Conservation (phyloP, 2,797 vertebrate species). For the Aythya fuligula region DNA sequence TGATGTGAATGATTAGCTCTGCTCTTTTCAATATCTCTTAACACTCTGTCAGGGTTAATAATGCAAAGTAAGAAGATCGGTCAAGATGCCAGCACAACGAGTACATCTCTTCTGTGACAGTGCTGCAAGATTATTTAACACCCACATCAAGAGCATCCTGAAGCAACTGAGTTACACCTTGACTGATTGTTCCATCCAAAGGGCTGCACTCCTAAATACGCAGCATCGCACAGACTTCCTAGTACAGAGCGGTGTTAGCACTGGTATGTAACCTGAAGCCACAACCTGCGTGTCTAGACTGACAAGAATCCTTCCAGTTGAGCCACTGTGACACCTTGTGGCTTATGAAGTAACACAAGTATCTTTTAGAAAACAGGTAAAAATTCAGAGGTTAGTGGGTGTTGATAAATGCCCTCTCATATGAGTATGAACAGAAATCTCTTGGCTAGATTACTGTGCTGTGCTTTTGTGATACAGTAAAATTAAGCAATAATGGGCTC, state of each 20-base stretch:
- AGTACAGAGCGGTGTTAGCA: background rate
- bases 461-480: background rate
- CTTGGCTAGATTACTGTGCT: background rate
- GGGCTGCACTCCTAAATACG: background rate
- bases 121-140: constrained; percentile 29
- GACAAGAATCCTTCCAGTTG: constrained; percentile 45
- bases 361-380: background rate
- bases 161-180: constrained; percentile 3
- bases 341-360: background rate
- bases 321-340: constrained; percentile 61
- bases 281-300: constrained; percentile 41
- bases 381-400: background rate
- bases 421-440: background rate
- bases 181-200: background rate
- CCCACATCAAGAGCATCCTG: background rate
- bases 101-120: background rate
- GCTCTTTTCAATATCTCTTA: constrained; percentile 3
- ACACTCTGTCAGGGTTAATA: background rate
- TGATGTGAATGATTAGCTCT: background rate
- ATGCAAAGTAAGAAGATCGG: background rate
- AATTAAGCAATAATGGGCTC: background rate
- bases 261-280: constrained; percentile 14
- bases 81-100: background rate
- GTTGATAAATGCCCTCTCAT: background rate
- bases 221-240: background rate